Evolutionary conservation across 1,140 invertebrate species (phyloP).

Genomic region (Paracyclopina nana): DNA sequence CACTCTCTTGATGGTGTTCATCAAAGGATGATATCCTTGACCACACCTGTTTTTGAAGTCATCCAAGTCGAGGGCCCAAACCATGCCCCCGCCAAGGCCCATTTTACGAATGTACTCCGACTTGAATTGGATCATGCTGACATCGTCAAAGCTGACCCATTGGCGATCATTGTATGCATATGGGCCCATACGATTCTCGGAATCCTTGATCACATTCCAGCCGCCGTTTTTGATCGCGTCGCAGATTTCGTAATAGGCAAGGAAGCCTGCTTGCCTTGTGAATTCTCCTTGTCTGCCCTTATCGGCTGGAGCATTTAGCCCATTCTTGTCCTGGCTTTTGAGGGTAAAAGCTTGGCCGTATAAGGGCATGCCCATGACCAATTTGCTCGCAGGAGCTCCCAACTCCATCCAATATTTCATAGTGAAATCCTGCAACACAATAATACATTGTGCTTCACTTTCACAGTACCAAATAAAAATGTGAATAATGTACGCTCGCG

Average conservation of each 20-base stretch:
- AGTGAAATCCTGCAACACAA: conserved; percentile 42
- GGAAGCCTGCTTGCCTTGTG: conserved; percentile 58
- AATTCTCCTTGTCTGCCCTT: conserved; percentile 53
- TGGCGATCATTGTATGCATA: conserved; percentile 53
- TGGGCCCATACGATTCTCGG: conserved; percentile 49
- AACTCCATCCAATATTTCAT: conserved; percentile 66
- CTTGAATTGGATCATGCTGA: conserved; percentile 54
- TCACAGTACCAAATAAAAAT: neutral
- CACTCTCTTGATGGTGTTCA: conserved; percentile 26
- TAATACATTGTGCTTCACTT: neutral
- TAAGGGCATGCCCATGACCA: conserved; percentile 72
- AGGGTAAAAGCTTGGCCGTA: conserved; percentile 63
- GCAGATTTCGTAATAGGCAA: conserved; percentile 58
- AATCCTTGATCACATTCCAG: conserved; percentile 56
- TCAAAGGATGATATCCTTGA: conserved; percentile 26
- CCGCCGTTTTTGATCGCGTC: conserved; percentile 26
- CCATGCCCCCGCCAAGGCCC: conserved; percentile 66
- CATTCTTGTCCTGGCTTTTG: conserved; percentile 4
- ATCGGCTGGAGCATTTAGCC: conserved; percentile 26
- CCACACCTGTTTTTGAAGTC: conserved; percentile 26
- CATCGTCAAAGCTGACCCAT: conserved; percentile 79
- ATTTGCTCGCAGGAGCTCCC: conserved; percentile 51
- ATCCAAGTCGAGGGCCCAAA: conserved; percentile 38
- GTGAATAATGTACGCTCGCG: neutral
- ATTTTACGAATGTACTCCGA: conserved; percentile 61